phyloP scores from a whole-genome alignment of 2,797 vertebrate genomes.

The Danionella dracula region DNA sequence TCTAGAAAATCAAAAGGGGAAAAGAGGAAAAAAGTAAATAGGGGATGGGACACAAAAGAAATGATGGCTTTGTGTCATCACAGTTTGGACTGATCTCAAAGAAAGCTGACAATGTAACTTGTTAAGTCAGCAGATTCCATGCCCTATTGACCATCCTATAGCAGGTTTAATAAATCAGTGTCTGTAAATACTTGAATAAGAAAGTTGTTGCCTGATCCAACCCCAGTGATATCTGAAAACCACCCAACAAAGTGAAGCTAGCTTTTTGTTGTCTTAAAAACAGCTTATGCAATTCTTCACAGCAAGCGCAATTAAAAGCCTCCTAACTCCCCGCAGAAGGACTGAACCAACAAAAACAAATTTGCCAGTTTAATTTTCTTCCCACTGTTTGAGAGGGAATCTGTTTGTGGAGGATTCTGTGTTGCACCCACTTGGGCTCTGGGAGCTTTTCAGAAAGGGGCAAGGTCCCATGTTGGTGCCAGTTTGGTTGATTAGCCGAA shows the following conservation, averaged over 20 bases:
- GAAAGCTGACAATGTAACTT: not conserved
- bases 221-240: conserved; percentile 21
- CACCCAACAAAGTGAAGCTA: conserved; percentile 38
- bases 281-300: conserved; percentile 70
- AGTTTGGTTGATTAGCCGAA: conserved; percentile 68
- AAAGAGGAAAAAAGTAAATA: conserved; percentile 39
- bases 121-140: not conserved
- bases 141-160: conserved; percentile 3
- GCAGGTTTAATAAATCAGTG: conserved; percentile 10
- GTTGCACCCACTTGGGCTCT: conserved; percentile 52
- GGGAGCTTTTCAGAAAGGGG: conserved; percentile 54
- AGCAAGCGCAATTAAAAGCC: conserved; percentile 76
- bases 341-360: conserved; percentile 79
- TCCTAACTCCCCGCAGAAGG: conserved; percentile 67
- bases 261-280: conserved; percentile 54
- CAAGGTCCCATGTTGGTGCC: conserved; percentile 58
- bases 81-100: conserved; percentile 9
- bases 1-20: conserved; percentile 54
- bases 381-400: conserved; percentile 72
- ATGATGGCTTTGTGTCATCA: conserved; percentile 40
- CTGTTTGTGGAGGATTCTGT: conserved; percentile 56
- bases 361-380: conserved; percentile 81
- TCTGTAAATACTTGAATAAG: conserved; percentile 26
- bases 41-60: conserved; percentile 46
- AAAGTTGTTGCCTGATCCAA: conserved; percentile 8